Percentiles rank a stretch among this genome's conserved stretches.
These are phyloP conservation scores for Podocnemis expansa DNA, from an alignment of 2,113 vertebrate genomes.

Conservation along the genomic window DNA sequence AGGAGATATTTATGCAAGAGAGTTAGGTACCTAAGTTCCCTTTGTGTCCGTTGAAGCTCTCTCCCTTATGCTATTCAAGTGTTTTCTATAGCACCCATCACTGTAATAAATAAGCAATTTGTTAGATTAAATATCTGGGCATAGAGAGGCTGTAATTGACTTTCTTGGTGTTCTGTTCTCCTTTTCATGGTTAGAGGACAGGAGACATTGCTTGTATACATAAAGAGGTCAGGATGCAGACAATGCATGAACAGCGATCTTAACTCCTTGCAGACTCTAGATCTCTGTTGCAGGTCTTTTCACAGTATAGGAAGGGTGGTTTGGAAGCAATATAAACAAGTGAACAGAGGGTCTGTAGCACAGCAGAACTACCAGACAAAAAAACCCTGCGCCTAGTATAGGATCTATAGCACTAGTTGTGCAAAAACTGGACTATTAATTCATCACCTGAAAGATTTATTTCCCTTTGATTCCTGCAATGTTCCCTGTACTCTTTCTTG, in stretches of 20 bases:
- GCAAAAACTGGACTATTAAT: neutral
- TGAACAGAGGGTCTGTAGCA: neutral
- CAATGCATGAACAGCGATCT: neutral
- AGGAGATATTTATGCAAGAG: neutral
- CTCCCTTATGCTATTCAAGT: neutral
- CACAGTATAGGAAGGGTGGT: accelerated
- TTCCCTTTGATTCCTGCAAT: neutral
- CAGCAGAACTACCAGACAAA: neutral
- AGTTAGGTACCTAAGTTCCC: neutral
- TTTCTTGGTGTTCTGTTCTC: neutral
- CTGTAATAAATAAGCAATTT: neutral
- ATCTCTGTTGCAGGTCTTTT: neutral
- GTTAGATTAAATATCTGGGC: neutral
- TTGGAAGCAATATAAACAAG: neutral
- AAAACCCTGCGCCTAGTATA: too few relatives aligned
- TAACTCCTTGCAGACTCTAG: neutral
- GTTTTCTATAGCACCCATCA: neutral
- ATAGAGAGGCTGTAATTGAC: accelerated
- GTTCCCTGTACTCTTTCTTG: neutral
- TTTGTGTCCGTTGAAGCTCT: neutral
- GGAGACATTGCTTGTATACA: neutral
- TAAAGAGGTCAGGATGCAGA: neutral
- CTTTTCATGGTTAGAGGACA: neutral
- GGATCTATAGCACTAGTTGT: neutral
- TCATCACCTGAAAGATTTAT: neutral